Conservation (phyloP, 2,888 invertebrate species). For the Nomada hirtipes region DNA sequence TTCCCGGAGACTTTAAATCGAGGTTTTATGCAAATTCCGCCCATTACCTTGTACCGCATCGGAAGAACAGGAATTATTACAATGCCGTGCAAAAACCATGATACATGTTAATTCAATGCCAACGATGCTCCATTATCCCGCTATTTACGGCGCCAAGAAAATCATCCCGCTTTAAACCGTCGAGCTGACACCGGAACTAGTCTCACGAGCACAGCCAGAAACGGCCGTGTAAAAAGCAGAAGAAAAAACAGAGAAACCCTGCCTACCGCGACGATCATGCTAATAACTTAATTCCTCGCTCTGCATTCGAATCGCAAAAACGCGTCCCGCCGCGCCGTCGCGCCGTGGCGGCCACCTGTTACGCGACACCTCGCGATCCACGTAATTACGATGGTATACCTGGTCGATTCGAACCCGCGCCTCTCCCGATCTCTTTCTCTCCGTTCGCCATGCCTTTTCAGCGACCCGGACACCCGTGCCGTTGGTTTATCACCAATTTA, state of each 20-base stretch:
- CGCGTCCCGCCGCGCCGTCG: neutral
- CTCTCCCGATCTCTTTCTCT: conserved; percentile 17
- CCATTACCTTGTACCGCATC: neutral
- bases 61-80: neutral
- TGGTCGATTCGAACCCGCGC: conserved; percentile 2
- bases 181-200: too few species aligned
- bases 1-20: neutral
- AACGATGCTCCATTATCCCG: neutral
- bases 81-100: neutral
- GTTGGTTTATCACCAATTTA: conserved; percentile 79
- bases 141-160: too few species aligned
- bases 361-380: conserved; percentile 16
- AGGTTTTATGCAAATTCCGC: neutral
- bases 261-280: neutral
- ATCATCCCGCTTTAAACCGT: too few species aligned
- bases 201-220: too few species aligned
- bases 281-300: conserved; percentile 20
- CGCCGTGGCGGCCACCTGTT: conserved; percentile 31
- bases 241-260: neutral
- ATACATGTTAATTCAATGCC: neutral
- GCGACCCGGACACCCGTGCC: conserved; percentile 60
- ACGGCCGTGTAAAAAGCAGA: neutral
- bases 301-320: conserved; percentile 6
- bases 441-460: conserved; percentile 53
- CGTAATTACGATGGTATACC: conserved; percentile 51